Evolutionary conservation across 2,888 invertebrate genomes (phyloP), one percentile per base, ranked within the genome.

Genomic region (Heliconius aoede): DNA sequence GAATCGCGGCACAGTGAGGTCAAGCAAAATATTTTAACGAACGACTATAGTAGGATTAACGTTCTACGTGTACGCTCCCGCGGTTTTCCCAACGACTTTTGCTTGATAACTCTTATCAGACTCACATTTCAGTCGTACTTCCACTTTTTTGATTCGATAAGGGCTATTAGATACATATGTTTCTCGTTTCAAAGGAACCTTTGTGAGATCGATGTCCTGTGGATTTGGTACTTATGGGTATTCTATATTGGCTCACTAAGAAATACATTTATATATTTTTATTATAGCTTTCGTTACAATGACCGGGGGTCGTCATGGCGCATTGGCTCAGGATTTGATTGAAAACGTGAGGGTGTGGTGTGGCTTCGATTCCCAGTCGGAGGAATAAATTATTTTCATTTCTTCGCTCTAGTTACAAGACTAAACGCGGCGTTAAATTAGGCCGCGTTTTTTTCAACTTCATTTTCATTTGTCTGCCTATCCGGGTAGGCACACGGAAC

Each of bases 1-100:
- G 46, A 18, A 46, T 46, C 18, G 46, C 18, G 74, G 72, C 77
- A 64, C 77, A 28, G 83, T 78, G 80, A 83, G 81, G 81, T 82
- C 81, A 77, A 81, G 81, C 83, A 80, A 81, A 83, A 80, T 76
- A 82, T 83, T 84, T 82, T 84, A 84, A 84, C 82, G 82, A 84
- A 82, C 78, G 72, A 28, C 74, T 80, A 78, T 79, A 74, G 36
- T 32, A 40, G 68, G 79, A 82, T 80, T 79, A 80, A 81, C 81
- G 80, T 80, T 81, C 79, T 73, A 60, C 75, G 73, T 78, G 77
- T 58, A 79, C 76, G 80, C 73, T 72, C 77, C 78, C 77, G 55
- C 74, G 78, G 77, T 75, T 76, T 75, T 76, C 74, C 30, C 72
- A 78, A 78, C 77, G 81, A 73, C 77, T 81, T 80, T 81, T 80